Conservation (phyloP, 2,113 vertebrate species). For the Sylvietta virens region DNA sequence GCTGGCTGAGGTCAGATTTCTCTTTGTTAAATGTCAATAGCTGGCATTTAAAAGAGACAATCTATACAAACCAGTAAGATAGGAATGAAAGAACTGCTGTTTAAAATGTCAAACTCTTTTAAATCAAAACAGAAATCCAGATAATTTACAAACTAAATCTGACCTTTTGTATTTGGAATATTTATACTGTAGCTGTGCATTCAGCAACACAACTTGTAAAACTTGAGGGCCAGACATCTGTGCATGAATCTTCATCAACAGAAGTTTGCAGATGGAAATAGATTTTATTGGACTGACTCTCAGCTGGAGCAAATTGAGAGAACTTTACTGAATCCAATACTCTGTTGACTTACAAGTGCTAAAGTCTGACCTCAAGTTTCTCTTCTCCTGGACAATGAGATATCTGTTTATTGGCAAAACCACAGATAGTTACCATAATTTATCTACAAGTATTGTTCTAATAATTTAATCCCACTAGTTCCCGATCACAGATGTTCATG, state of each 20-base stretch:
- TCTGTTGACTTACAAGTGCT: neutral
- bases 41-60: slow-evolving; percentile 76
- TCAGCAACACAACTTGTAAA: slow-evolving; percentile 60
- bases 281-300: slow-evolving; percentile 39
- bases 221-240: slow-evolving; percentile 62
- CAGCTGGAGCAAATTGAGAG: neutral
- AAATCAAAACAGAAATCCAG: slow-evolving; percentile 74
- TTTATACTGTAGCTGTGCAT: slow-evolving; percentile 63
- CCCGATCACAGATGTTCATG: neutral
- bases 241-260: slow-evolving; percentile 36
- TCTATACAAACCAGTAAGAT: slow-evolving; percentile 71
- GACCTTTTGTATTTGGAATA: slow-evolving; percentile 73
- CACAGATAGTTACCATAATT: neutral
- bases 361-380: neutral
- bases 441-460: neutral
- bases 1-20: slow-evolving; percentile 71
- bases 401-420: neutral
- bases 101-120: slow-evolving; percentile 79
- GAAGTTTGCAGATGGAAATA: slow-evolving; percentile 31
- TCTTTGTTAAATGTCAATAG: slow-evolving; percentile 78
- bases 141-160: slow-evolving; percentile 77
- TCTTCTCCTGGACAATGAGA: neutral
- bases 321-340: neutral
- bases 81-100: slow-evolving; percentile 64
- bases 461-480: neutral